Conservation (phyloP, 2,888 invertebrate species). For the Rhorus exstirpatorius region DNA sequence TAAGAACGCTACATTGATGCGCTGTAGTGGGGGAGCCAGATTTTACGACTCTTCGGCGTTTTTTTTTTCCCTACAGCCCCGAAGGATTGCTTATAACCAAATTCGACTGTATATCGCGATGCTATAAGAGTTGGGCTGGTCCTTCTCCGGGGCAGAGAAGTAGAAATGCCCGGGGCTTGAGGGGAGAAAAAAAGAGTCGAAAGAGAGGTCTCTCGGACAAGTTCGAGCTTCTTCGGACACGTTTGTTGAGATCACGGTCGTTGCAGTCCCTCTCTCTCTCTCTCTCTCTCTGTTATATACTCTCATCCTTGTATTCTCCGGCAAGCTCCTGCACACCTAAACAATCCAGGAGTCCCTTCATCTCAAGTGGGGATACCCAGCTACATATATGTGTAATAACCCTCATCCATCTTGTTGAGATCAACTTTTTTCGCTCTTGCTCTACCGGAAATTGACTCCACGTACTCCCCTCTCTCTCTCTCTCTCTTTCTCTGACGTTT, state of each 20-base stretch:
- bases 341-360: not conserved
- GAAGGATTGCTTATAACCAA: no score
- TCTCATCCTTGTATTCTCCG: not conserved
- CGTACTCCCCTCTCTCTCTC: no score
- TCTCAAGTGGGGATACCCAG: slow-evolving; percentile 2
- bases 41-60: no score
- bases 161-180: not conserved
- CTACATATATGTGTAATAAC: not conserved
- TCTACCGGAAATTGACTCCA: not conserved
- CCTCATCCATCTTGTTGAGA: not conserved
- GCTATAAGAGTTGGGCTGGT: slow-evolving; percentile 7
- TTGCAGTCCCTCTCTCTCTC: no score
- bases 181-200: slow-evolving; percentile 1
- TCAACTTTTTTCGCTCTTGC: not conserved
- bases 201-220: not conserved
- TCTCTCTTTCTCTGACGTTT: not conserved
- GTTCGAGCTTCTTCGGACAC: slow-evolving; percentile 17
- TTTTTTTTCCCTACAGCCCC: no score
- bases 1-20: no score
- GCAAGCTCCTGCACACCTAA: not conserved
- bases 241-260: slow-evolving; percentile 19
- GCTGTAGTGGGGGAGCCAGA: no score
- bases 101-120: no score
- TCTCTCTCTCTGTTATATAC: not conserved
- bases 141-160: slow-evolving; percentile 1